Base-by-base conservation (phyloP, 2,113 vertebrate genomes). In the Phrynocephalus versicolor region DNA sequence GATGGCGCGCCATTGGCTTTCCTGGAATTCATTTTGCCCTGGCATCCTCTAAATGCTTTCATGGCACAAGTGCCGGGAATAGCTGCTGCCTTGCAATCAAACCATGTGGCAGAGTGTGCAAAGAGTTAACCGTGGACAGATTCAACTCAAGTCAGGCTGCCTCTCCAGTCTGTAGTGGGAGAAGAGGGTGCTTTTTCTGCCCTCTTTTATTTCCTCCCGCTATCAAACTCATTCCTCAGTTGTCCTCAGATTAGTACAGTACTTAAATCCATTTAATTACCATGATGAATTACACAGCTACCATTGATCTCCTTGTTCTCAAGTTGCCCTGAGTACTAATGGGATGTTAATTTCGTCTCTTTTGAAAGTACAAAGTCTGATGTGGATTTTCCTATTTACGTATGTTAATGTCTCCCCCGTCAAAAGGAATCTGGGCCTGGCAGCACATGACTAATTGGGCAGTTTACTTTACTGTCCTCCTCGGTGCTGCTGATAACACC, bases 221-320 rank as follows among this genome's bases (percentile, higher is more conserved):
- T 88, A 84, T 79, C 88, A 88, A 85, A 76, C 55, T 80, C 89
- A 88, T 85, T 90, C 39, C 82, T 82, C 71, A 86, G 13, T 3
- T 89, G 84, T 83, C 51, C 87, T 86, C 25, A 87, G 77, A 90
- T 90, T 85, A 93, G 79, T 82, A 80, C 21, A 55, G n/a, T 83
- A 65, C 91, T 93, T 90, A 94, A 92, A 91, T 65, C 69, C 67
- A 35, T 92, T 91, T 93, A 93, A 94, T 94, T 91, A 90, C 72
- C 1, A 7, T 83, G 87, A 92, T 90, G 79, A 90, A 95, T 94
- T 85, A 88, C 90, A 86, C 0, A 33, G 58, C 83, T 89, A 60
- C 60, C 87, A 93, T 41, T 94, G 87, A 90, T 86, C 86, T 90
- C 84, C 85, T 89, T 92, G 84, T 93, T 93, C 91, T 93, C 87